A percentile compares a stretch with the other conserved stretches of the same genome.
Conservation (phyloP, 1,140 invertebrate genomes). For the Plectrocnemia conspersa region DNA sequence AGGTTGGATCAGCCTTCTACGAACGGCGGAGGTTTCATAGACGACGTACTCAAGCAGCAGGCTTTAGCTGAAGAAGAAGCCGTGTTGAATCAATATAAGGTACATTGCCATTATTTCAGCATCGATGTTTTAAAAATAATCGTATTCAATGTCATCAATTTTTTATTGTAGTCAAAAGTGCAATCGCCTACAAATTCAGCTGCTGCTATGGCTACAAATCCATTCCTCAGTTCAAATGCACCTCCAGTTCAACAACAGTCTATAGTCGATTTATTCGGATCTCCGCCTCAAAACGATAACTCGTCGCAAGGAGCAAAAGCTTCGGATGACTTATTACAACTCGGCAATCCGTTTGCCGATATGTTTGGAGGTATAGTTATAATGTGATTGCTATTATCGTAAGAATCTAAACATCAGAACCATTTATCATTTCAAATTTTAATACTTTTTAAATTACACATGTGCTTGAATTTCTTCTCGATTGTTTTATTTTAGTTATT, state of each 20-base stretch:
- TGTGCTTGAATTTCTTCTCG: no score
- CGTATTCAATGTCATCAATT: no score
- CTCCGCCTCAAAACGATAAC: constrained; percentile 46
- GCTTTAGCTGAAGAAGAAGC: constrained; percentile 92
- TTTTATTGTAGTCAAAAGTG: constrained; percentile 64
- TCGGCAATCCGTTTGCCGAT: constrained; percentile 88
- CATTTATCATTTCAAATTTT: no score
- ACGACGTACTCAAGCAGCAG: constrained; percentile 79
- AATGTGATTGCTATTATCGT: no score
- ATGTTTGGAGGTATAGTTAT: constrained; percentile 71
- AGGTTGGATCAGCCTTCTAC: constrained; percentile 60
- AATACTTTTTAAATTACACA: no score
- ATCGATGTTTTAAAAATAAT: no score
- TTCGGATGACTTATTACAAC: constrained; percentile 83
- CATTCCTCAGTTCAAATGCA: constrained; percentile 68
- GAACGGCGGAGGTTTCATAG: constrained; percentile 66
- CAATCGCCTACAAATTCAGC: constrained; percentile 65
- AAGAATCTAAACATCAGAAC: no score
- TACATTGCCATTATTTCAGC: constrained; percentile 44
- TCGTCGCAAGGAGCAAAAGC: constrained; percentile 56
- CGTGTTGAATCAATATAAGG: constrained; percentile 92
- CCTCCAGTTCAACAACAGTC: constrained; percentile 57
- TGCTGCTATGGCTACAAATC: constrained; percentile 68
- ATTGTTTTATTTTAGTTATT: no score
- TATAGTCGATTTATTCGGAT: constrained; percentile 75